A percentile compares a stretch with the other conserved stretches of the same genome.
Evolutionary conservation across 1,140 invertebrate species (phyloP).

Genomic region (Solenopsis invicta): DNA sequence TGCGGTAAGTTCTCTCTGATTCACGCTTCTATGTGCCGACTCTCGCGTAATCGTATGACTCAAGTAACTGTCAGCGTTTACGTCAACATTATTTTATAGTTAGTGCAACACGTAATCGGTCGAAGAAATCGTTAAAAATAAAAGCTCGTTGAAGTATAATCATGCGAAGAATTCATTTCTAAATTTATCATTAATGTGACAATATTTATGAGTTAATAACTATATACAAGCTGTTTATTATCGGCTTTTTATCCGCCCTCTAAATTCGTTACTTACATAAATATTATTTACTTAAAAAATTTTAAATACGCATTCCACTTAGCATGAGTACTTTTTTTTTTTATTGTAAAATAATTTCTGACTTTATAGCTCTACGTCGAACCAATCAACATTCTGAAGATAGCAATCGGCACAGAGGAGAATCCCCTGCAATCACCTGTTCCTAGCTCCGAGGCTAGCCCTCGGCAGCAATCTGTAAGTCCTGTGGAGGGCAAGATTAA

Average conservation of each 20-base stretch:
- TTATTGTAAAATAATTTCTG: slow-evolving; percentile 29
- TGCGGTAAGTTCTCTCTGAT: slow-evolving; percentile 78
- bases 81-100: slow-evolving; percentile 17
- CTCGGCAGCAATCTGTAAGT: slow-evolving; percentile 40
- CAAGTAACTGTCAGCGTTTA: not conserved
- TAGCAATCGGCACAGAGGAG: slow-evolving; percentile 74
- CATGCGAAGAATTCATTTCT: not conserved
- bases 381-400: slow-evolving; percentile 79
- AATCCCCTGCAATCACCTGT: slow-evolving; percentile 69
- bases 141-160: not conserved
- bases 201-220: not conserved
- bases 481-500: slow-evolving; percentile 79
- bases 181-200: not conserved
- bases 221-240: not conserved
- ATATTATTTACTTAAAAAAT: not conserved
- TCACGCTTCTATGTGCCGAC: not conserved
- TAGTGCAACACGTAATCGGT: not conserved
- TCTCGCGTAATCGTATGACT: slow-evolving; percentile 5
- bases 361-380: slow-evolving; percentile 78
- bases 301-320: not conserved
- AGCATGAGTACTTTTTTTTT: not conserved
- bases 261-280: not conserved
- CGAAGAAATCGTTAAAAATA: slow-evolving; percentile 2
- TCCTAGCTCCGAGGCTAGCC: slow-evolving; percentile 63
- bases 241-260: not conserved